These are phyloP conservation scores for Alca torda DNA, from an alignment of 2,797 vertebrate species.

Conservation along the genomic window DNA sequence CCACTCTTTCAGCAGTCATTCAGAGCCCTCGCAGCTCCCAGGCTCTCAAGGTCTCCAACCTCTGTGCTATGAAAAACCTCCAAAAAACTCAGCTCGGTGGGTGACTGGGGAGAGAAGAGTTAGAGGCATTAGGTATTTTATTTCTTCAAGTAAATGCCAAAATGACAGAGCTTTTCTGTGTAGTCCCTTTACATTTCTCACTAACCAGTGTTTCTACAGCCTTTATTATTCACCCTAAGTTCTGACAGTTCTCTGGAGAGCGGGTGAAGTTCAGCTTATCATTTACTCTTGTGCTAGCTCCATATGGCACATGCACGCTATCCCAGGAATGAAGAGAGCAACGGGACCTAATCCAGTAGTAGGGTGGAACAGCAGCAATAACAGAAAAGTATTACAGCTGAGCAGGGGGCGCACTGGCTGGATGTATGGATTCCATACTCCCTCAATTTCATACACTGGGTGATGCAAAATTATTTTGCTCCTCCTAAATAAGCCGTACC, in stretches of 20 bases:
- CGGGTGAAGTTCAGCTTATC: neutral
- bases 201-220: neutral
- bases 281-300: neutral
- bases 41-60: neutral
- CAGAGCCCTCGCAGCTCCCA: neutral
- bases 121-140: neutral
- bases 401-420: neutral
- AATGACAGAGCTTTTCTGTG: neutral
- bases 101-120: neutral
- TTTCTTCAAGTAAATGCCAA: neutral
- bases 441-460: neutral
- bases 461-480: neutral
- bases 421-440: rapidly evolving
- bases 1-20: neutral
- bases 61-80: neutral
- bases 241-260: neutral
- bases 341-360: neutral
- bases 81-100: neutral
- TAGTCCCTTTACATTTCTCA: neutral
- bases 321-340: neutral
- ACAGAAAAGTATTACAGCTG: rapidly evolving
- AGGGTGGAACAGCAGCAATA: neutral
- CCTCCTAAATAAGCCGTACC: neutral
- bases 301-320: neutral
- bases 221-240: neutral